Base-by-base conservation (phyloP, 1,140 invertebrate species). In the Acyrthosiphon pisum region DNA sequence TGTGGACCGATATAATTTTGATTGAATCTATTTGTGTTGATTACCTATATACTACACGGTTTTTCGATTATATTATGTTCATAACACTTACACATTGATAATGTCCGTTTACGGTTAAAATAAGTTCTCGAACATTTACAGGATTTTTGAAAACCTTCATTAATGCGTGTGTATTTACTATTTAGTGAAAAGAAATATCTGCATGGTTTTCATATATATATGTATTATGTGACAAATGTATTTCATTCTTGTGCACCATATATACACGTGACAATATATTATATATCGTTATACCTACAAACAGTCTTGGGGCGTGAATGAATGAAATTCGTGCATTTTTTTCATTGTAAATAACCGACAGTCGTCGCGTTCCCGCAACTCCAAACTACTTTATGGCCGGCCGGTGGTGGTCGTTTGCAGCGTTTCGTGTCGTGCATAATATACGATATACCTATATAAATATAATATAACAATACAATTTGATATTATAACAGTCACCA, bases 401-500 rank as follows among this genome's bases (percentile, higher is more conserved):
- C n/a, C 18, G n/a, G 23, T 2, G 84, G 4, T 30, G 84, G 11
- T 48, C 44, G 84, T 46, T 2, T 50, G 22, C 35, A 6, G 86
- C 46, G 87, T 53, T 89, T 37, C 48, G 23, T 53, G 9, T n/a
- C 6, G 20, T n/a, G 22, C 35, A 56, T 35, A 89, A 89, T 89
- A 89, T n/a, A n/a, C 14, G 30, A 53, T 60, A 30, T 56, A 56
- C 23, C 23, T 56, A 23, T 56, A n/a, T n/a, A n/a, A n/a, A 6
- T 30, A 60, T 35, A 50, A 83, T 83, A 83, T 83, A 83, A 37
- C 37, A 83, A 37, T 76, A 35, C 30, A n/a, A 23, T 41, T 76
- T 76, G n/a, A n/a, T 76, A 76, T 76, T n/a, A 76, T 35, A 76
- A 76, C 30, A 89, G 87, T 89, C 87, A 48, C 87, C 48, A n/a